Base-by-base conservation (phyloP, 2,888 invertebrate genomes). In the Micropterix aruncella region DNA sequence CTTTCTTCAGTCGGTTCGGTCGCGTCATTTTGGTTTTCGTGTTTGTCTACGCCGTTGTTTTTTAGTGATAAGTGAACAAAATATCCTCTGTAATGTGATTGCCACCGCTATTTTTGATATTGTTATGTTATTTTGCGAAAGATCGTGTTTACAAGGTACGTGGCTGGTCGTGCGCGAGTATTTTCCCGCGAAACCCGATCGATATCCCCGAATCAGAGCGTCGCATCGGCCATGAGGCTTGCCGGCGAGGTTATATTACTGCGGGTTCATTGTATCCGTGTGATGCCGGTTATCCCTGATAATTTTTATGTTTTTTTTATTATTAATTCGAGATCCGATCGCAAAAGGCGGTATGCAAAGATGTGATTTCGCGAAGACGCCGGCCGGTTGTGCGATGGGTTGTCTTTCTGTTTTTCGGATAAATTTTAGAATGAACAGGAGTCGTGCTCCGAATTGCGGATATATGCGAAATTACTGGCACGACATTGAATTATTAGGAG, bases 171-270 rank as follows among this genome's bases (percentile, higher is more conserved):
- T 5, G 12, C 5, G 27, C 27, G 12, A 27, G 27, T 27, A 12
- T 27, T n/a, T n/a, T n/a, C n/a, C n/a, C n/a, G n/a, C n/a, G n/a
- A n/a, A 27, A 27, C 12, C 27, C 65, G 69, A 70, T 70, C 70
- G 69, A 70, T 70, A 70, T 67, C 69, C 65, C 63, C n/a, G n/a
- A 12, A 12, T 27, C 12, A 12, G 27, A 27, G 27, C 62, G 67
- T 60, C 63, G 18, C 63, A 62, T 46, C 48, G 44, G 63, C 69
- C 70, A 70, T 70, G 69, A 70, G 70, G 70, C 66, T 64, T 63
- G 62, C 60, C 61, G 65, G 44, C 62, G 61, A 70, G 70, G 70
- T 70, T 70, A 70, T 70, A 70, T 68, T 60, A 62, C 60, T 57
- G 58, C 12, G 27, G 12, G 27, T 27, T 27, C 27, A 27, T 7